Conservation (phyloP, 2,888 invertebrate species). For the Eustalomyia histrio region DNA sequence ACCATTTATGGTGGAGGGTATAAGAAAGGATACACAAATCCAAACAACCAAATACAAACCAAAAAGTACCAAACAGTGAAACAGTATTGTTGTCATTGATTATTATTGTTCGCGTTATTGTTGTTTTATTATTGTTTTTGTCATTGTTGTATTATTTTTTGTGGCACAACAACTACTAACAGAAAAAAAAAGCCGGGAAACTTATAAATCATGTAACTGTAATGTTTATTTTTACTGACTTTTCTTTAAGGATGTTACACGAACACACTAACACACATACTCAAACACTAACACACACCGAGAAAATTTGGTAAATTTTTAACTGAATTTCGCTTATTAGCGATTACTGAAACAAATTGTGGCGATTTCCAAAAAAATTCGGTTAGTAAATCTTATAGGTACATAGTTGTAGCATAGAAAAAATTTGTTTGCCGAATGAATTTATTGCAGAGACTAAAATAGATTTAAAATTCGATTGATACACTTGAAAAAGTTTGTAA, state of each 20-base stretch:
- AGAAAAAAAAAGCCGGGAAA: slow-evolving; percentile 17
- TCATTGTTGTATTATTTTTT: slow-evolving; percentile 1
- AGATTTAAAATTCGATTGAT: no score
- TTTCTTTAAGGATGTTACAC: slow-evolving; percentile 44
- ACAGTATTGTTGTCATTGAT: slow-evolving; percentile 33
- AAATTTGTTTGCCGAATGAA: no score
- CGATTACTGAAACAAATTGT: no score
- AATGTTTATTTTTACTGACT: slow-evolving; percentile 29
- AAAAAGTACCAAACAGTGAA: slow-evolving; percentile 5
- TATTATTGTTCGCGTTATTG: neutral
- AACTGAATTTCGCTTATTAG: no score
- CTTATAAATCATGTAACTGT: slow-evolving; percentile 21
- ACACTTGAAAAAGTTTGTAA: no score
- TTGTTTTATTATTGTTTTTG: neutral
- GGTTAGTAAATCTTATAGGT: no score
- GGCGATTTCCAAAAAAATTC: no score
- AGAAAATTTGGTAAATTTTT: no score
- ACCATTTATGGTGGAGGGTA: no score
- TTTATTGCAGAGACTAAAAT: no score
- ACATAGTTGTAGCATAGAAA: no score
- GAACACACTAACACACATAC: slow-evolving; percentile 4
- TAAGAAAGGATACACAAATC: slow-evolving; percentile 7
- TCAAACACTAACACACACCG: no score
- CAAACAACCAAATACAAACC: neutral
- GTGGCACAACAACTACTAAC: neutral